Evolutionary conservation across 1,140 invertebrate genomes (phyloP).

Genomic region (Archivesica marissinica): DNA sequence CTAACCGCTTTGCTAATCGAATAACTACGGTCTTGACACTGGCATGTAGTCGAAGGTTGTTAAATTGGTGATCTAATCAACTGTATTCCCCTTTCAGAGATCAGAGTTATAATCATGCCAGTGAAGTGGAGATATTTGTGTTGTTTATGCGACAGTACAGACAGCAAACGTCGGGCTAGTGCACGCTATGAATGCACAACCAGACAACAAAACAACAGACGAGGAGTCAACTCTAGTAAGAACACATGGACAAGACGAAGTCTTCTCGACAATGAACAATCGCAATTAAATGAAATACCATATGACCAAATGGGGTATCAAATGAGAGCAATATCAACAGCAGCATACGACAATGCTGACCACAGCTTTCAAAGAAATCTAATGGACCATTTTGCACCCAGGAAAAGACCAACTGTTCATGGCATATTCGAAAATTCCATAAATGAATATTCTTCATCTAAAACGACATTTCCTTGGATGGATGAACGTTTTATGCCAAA

Average conservation of each 20-base stretch:
- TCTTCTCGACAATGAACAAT: constrained; percentile 45
- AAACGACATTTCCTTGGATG: constrained; percentile 62
- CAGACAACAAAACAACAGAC: constrained; percentile 1
- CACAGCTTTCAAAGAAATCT: constrained; percentile 3
- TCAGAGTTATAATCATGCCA: not conserved
- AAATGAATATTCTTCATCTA: not conserved
- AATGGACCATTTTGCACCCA: constrained; percentile 14
- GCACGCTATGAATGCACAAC: not conserved
- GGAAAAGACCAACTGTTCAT: not conserved
- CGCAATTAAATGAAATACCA: not conserved
- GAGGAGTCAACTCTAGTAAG: not conserved
- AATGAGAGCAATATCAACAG: constrained; percentile 23
- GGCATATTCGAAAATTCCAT: not conserved
- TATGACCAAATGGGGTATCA: not conserved
- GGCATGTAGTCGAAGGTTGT: no score
- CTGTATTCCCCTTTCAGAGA: not conserved
- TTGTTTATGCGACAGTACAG: not conserved
- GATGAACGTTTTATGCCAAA: constrained; percentile 42
- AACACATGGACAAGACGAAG: constrained; percentile 46
- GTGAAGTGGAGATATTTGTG: constrained; percentile 11
- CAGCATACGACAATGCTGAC: not conserved
- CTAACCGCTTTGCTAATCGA: no score
- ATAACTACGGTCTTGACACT: no score
- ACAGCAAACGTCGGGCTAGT: not conserved
- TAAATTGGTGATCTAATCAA: no score